Conservation (phyloP, 2,888 invertebrate species). For the Philhelius pedissequus region DNA sequence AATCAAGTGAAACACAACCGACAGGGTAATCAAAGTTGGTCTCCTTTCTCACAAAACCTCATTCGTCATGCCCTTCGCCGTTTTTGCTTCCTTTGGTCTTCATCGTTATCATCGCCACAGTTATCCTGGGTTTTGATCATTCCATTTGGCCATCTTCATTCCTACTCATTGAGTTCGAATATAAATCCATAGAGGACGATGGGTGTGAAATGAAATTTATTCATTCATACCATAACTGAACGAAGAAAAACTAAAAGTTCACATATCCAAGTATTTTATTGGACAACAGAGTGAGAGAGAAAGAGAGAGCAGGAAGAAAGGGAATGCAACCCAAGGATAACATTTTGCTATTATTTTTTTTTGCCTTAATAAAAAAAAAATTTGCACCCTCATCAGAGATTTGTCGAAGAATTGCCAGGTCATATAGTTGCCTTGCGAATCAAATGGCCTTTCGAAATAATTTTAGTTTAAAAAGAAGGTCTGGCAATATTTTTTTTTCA, state of each 20-base stretch:
- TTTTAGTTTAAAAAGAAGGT: neutral
- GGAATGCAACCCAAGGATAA: slow-evolving; percentile 11
- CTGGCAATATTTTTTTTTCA: neutral
- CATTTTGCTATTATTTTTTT: slow-evolving; percentile 30
- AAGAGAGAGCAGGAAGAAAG: neutral
- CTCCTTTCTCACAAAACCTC: slow-evolving; percentile 12
- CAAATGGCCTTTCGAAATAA: neutral
- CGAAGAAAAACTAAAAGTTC: slow-evolving; percentile 9
- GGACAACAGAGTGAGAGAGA: no score
- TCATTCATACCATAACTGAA: slow-evolving; percentile 29
- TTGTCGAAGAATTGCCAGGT: neutral
- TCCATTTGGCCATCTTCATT: slow-evolving; percentile 27
- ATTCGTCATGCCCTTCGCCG: neutral
- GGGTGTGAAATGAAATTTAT: slow-evolving; percentile 49
- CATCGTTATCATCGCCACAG: slow-evolving; percentile 30
- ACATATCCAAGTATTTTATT: slow-evolving; percentile 15
- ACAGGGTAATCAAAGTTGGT: slow-evolving; percentile 63
- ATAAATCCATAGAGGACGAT: slow-evolving; percentile 39
- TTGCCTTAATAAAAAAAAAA: neutral
- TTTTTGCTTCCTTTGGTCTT: neutral
- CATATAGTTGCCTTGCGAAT: neutral
- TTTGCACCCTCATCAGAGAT: neutral
- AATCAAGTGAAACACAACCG: slow-evolving; percentile 54
- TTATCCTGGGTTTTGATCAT: slow-evolving; percentile 32
- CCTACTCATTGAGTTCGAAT: slow-evolving; percentile 50